These are phyloP conservation scores for Apeira syringaria DNA, from an alignment of 2,888 invertebrate species.

Conservation along the genomic window DNA sequence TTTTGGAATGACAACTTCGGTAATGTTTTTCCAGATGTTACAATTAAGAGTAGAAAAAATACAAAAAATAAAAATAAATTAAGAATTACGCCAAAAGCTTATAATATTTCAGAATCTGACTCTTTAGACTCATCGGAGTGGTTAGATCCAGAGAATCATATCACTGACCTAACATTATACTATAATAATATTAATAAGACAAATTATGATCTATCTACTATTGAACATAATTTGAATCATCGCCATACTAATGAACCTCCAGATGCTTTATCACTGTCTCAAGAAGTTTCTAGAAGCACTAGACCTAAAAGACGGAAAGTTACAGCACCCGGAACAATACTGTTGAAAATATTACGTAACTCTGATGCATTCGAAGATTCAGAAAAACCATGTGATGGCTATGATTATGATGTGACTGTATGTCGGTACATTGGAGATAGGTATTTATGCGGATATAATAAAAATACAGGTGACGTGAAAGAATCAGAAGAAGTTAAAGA, in stretches of 20 bases:
- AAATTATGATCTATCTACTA: not conserved
- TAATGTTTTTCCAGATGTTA: not conserved
- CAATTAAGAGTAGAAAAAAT: not conserved
- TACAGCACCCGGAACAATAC: not conserved
- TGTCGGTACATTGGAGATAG: slow-evolving; percentile 53
- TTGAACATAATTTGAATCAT: too few species aligned
- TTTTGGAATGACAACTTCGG: not conserved
- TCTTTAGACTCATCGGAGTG: slow-evolving; percentile 6
- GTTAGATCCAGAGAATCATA: slow-evolving; percentile 7
- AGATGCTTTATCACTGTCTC: not conserved
- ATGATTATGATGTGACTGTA: slow-evolving; percentile 50
- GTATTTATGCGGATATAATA: slow-evolving; percentile 66
- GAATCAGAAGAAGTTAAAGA: slow-evolving; percentile 35
- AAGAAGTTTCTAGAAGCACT: not conserved
- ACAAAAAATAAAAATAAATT: not conserved
- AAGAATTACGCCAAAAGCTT: not conserved
- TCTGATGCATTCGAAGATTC: not conserved
- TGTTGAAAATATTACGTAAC: slow-evolving; percentile 5
- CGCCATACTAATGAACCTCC: not conserved
- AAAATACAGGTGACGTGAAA: slow-evolving; percentile 45
- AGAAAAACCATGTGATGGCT: slow-evolving; percentile 38
- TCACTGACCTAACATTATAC: too few species aligned
- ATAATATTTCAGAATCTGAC: not conserved
- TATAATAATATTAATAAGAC: not conserved
- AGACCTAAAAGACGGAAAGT: not conserved